Conservation (phyloP, 1,140 invertebrate species). For the Brachionus plicatilis region DNA sequence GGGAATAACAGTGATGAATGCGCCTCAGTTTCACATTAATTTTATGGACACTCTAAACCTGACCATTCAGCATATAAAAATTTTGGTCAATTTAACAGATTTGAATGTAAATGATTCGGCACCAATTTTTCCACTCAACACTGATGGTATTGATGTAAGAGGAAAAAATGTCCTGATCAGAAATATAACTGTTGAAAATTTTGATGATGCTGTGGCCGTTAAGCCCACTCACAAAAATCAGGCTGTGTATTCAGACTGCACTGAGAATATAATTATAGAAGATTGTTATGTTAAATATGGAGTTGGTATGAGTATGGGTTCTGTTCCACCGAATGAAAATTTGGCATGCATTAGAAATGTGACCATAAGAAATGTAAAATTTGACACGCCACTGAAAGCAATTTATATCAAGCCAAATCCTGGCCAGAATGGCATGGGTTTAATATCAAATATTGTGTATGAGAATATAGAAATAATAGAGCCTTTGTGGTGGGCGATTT, state of each 20-base stretch:
- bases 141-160: not conserved
- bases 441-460: not conserved
- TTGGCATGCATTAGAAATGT: not conserved
- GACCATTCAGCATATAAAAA: not conserved
- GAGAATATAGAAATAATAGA: slow-evolving; percentile 24
- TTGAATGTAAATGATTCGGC: not conserved
- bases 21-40: not conserved
- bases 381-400: slow-evolving; percentile 10
- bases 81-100: not conserved
- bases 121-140: slow-evolving; percentile 24
- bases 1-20: not conserved
- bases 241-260: not conserved
- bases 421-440: not conserved
- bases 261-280: slow-evolving; percentile 20
- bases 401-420: slow-evolving; percentile 32
- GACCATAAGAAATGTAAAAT: not conserved
- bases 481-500: slow-evolving; percentile 14
- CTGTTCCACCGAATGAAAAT: not conserved
- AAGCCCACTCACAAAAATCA: not conserved
- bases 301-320: slow-evolving; percentile 29
- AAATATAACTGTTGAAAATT: not conserved
- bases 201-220: slow-evolving; percentile 16
- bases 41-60: not conserved
- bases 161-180: not conserved
- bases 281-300: not conserved